A percentile compares a stretch with the other conserved stretches of the same genome.
Evolutionary conservation across 2,797 vertebrate genomes (phyloP).

Genomic region (Diceros bicornis): DNA sequence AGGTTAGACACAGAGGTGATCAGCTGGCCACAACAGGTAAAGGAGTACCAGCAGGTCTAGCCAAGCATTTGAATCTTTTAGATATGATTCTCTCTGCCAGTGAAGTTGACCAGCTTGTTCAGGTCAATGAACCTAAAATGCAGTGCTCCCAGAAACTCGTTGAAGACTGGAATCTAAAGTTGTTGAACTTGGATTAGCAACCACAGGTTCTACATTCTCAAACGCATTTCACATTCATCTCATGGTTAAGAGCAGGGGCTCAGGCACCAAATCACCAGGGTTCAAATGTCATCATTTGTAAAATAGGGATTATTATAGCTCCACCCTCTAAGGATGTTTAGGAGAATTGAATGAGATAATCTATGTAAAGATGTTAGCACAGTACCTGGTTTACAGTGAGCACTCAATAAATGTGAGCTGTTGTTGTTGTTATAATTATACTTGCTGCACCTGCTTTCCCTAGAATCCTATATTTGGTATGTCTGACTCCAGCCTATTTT

Average conservation of each 20-base stretch:
- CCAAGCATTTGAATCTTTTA: slow-evolving; percentile 14
- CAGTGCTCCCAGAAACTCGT: slow-evolving; percentile 5
- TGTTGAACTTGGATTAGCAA: slow-evolving; percentile 47
- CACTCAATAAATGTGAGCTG: slow-evolving; percentile 38
- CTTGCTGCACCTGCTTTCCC: slow-evolving; percentile 26
- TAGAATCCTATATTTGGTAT: slow-evolving; percentile 34
- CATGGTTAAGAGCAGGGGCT: not conserved
- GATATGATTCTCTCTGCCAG: not conserved
- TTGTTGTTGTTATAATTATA: not conserved
- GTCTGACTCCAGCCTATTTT: slow-evolving; percentile 41
- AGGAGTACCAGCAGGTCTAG: not conserved
- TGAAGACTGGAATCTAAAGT: not conserved
- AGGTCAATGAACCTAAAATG: slow-evolving; percentile 30
- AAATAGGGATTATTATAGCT: slow-evolving; percentile 33
- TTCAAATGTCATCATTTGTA: slow-evolving; percentile 35
- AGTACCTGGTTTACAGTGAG: not conserved
- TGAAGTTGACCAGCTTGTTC: slow-evolving; percentile 9
- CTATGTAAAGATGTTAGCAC: not conserved
- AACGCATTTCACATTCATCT: slow-evolving; percentile 48
- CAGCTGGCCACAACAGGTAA: not conserved
- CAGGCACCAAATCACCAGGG: not conserved
- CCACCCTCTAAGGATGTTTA: not conserved
- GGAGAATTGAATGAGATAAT: not conserved
- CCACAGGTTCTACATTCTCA: not conserved
- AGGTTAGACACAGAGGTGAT: not conserved